Conservation (phyloP, 2,113 vertebrate genomes). For the Mastomys coucha region DNA sequence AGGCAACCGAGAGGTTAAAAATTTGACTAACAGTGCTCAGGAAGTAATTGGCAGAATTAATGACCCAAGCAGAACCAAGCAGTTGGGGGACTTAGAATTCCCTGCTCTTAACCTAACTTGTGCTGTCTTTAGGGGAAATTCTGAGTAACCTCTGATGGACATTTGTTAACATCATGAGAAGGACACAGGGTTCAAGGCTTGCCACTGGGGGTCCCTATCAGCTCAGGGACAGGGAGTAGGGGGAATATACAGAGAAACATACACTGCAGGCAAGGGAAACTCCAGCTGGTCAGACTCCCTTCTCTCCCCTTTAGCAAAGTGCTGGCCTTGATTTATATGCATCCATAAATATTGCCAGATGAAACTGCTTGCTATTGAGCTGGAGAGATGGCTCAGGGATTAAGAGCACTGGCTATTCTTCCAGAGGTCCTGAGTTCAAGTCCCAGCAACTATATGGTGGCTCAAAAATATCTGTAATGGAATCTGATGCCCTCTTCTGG, state of each 20-base stretch:
- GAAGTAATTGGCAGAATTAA: background rate
- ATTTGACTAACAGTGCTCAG: background rate
- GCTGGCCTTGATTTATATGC: background rate
- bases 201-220: background rate
- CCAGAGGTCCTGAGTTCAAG: too few species aligned
- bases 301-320: background rate
- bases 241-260: background rate
- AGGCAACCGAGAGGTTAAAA: constrained; percentile 29
- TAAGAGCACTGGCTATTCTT: too few species aligned
- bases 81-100: background rate
- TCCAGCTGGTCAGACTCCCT: background rate
- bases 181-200: background rate
- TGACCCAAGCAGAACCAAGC: background rate
- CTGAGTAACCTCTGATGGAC: constrained; percentile 6
- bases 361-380: background rate
- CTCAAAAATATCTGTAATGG: too few species aligned
- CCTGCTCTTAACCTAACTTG: background rate
- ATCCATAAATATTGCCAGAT: background rate
- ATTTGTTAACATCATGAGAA: constrained; percentile 12
- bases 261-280: background rate
- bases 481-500: too few species aligned
- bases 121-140: constrained; percentile 17
- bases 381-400: too few species aligned
- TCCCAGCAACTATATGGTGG: too few species aligned
- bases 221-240: background rate